Percentiles rank a stretch among this genome's conserved stretches.
These are phyloP conservation scores for silkworm (Bombyx mori) DNA, from an alignment of 1,140 invertebrate species.

Conservation along the genomic window ASM3026992v2 NC_085124.1:7249001-7249500, in stretches of 20 bases:
- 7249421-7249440: conserved; percentile 66
- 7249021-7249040: conserved; percentile 54
- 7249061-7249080: conserved; percentile 60
- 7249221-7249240: conserved; percentile 50
- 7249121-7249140: conserved; percentile 53
- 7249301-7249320: conserved; percentile 34
- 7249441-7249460: conserved; percentile 59
- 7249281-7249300: conserved; percentile 24
- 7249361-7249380: conserved; percentile 13
- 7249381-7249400: conserved; percentile 45
- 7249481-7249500: conserved; percentile 69
- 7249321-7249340: conserved; percentile 33
- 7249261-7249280: conserved; percentile 25
- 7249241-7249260: conserved; percentile 38
- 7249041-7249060: conserved; percentile 57
- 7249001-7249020: conserved; percentile 41
- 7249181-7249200: conserved; percentile 40
- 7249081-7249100: conserved; percentile 44
- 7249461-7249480: conserved; percentile 67
- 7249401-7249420: conserved; percentile 55
- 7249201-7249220: conserved; percentile 23
- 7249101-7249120: conserved; percentile 58
- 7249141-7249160: conserved; percentile 55
- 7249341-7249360: conserved; percentile 48
- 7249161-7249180: conserved; percentile 43